Percentiles rank a stretch among this genome's conserved stretches.
Evolutionary conservation across 2,888 invertebrate genomes (phyloP).

Genomic region (Tribolium freemani): DNA sequence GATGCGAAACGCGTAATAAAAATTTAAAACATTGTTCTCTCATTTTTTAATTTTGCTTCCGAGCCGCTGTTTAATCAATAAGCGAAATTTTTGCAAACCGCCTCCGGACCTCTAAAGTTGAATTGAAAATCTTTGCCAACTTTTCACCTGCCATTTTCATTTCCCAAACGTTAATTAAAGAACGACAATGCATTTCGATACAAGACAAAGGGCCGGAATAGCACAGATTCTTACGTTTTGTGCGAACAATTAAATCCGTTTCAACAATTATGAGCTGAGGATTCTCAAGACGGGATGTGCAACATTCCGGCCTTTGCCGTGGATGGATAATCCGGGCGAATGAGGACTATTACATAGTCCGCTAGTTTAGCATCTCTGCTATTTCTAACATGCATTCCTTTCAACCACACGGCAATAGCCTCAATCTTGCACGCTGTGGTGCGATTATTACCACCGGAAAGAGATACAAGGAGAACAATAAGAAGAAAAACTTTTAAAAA

Average conservation of each 20-base stretch:
- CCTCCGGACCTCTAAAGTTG: not conserved
- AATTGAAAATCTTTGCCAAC: conserved; percentile 14
- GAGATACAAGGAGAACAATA: too few relatives aligned
- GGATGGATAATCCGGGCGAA: conserved; percentile 48
- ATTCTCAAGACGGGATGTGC: conserved; percentile 56
- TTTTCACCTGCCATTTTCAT: conserved; percentile 22
- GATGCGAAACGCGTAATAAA: not conserved
- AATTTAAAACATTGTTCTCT: not conserved
- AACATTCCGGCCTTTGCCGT: conserved; percentile 49
- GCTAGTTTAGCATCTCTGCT: conserved; percentile 55
- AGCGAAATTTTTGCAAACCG: not conserved
- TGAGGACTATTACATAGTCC: conserved; percentile 57
- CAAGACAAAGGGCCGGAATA: conserved; percentile 42
- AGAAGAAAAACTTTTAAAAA: too few relatives aligned
- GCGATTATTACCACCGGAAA: not conserved
- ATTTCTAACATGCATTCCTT: conserved; percentile 54
- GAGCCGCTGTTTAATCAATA: not conserved
- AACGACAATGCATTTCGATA: not conserved
- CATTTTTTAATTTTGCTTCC: not conserved
- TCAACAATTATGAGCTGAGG: conserved; percentile 59
- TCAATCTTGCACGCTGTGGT: conserved; percentile 3
- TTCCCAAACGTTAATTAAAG: not conserved
- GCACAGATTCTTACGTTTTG: conserved; percentile 59
- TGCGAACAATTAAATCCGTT: conserved; percentile 64
- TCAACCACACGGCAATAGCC: conserved; percentile 14